phyloP scores from a whole-genome alignment of 2,797 vertebrate genomes.

The Ibycter americanus region DNA sequence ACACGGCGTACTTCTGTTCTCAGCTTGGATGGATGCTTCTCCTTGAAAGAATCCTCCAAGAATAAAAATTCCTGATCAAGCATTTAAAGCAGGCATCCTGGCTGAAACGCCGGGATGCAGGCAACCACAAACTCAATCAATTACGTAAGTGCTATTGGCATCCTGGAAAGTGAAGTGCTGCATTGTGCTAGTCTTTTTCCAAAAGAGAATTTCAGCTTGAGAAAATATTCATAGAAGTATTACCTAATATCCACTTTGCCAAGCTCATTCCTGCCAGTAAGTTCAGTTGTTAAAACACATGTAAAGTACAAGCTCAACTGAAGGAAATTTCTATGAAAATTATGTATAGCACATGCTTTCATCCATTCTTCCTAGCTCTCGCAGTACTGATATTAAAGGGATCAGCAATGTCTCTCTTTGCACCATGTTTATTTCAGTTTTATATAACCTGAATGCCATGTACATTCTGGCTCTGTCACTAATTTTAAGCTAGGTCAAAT shows the following conservation, averaged over 20 bases:
- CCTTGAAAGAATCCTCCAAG: constrained; percentile 47
- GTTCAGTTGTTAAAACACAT: constrained; percentile 53
- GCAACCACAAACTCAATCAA: constrained; percentile 50
- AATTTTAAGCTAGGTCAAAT: constrained; percentile 63
- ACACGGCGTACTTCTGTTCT: not conserved
- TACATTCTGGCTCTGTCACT: constrained; percentile 21
- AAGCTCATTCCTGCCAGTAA: constrained; percentile 23
- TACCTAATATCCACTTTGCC: constrained; percentile 51
- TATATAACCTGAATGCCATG: not conserved
- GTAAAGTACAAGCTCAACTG: constrained; percentile 43
- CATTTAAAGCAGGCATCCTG: constrained; percentile 27
- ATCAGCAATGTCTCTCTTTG: constrained; percentile 16
- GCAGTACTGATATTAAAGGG: not conserved
- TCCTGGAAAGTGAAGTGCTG: not conserved
- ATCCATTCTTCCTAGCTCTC: not conserved
- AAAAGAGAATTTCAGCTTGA: not conserved
- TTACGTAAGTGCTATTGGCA: constrained; percentile 17
- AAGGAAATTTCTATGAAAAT: constrained; percentile 51
- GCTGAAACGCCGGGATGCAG: not conserved
- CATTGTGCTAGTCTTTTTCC: not conserved
- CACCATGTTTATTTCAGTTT: constrained; percentile 36
- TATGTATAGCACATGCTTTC: constrained; percentile 35
- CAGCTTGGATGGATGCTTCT: constrained; percentile 7
- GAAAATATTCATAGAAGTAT: constrained; percentile 35
- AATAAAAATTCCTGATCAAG: constrained; percentile 54